Percentiles rank a stretch among this genome's conserved stretches.
Evolutionary conservation across 2,888 invertebrate genomes (phyloP).

Genomic region (Drosophila engyochracea): DNA sequence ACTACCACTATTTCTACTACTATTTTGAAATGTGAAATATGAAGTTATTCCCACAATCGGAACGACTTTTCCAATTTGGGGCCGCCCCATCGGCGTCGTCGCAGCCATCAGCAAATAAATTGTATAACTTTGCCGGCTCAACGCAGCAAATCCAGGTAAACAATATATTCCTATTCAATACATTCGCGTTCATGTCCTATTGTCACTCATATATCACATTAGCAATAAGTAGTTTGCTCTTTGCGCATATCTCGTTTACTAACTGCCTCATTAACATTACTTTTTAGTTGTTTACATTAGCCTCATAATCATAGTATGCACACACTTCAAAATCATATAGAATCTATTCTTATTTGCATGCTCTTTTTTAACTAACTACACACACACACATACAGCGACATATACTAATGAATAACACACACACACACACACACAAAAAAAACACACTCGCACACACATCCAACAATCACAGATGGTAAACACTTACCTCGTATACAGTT

Average conservation of each 20-base stretch:
- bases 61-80: conserved; percentile 65
- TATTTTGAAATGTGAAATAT: conserved; percentile 1
- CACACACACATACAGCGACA: background rate
- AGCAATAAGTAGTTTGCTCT: background rate
- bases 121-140: conserved; percentile 59
- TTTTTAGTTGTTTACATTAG: background rate
- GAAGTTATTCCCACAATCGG: conserved; percentile 31
- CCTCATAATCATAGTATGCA: background rate
- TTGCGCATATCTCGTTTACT: background rate
- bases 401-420: background rate
- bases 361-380: background rate
- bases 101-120: conserved; percentile 28
- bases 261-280: background rate
- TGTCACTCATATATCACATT: background rate
- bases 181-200: background rate
- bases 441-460: conserved; percentile 1
- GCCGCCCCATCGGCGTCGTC: conserved; percentile 18
- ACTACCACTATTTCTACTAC: conserved; percentile 6
- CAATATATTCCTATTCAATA: background rate
- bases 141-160: conserved; percentile 65
- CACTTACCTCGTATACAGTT: background rate
- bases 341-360: background rate
- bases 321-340: background rate
- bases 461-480: background rate
- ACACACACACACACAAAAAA: background rate